A percentile compares a stretch with the other conserved stretches of the same genome.
phyloP scores from a whole-genome alignment of 1,140 invertebrate genomes.

The Trachelipus rathkii region DNA sequence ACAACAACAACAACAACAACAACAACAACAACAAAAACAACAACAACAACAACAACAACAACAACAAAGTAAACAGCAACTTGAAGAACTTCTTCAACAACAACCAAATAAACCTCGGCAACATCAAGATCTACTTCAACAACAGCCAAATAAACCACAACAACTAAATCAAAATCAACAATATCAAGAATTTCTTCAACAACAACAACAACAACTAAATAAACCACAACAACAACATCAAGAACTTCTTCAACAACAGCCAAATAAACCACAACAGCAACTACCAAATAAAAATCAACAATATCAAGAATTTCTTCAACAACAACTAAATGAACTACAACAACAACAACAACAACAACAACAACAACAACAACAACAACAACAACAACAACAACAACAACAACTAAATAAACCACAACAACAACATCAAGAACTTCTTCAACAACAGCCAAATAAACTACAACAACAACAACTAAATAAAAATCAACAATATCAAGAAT shows the following conservation, averaged over 20 bases:
- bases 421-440: too few relatives aligned
- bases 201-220: conserved; percentile 50
- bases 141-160: not conserved
- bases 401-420: too few relatives aligned
- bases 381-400: not conserved
- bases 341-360: not conserved
- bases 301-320: too few relatives aligned
- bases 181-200: too few relatives aligned
- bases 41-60: not conserved
- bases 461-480: not conserved
- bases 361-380: conserved; percentile 1
- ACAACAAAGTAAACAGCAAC: conserved; percentile 54
- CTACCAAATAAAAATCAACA: not conserved
- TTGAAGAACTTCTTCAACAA: too few relatives aligned
- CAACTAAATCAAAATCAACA: conserved; percentile 51
- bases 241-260: not conserved
- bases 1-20: not conserved
- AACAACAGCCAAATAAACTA: conserved; percentile 6
- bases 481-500: too few relatives aligned
- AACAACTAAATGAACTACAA: not conserved
- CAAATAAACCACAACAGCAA: not conserved
- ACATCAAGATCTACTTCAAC: not conserved
- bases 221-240: not conserved
- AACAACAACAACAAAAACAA: too few relatives aligned
- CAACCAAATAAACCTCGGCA: not conserved